Evolutionary conservation across 2,113 vertebrate species (phyloP).

Genomic region (Pseudorectes ferrugineus): DNA sequence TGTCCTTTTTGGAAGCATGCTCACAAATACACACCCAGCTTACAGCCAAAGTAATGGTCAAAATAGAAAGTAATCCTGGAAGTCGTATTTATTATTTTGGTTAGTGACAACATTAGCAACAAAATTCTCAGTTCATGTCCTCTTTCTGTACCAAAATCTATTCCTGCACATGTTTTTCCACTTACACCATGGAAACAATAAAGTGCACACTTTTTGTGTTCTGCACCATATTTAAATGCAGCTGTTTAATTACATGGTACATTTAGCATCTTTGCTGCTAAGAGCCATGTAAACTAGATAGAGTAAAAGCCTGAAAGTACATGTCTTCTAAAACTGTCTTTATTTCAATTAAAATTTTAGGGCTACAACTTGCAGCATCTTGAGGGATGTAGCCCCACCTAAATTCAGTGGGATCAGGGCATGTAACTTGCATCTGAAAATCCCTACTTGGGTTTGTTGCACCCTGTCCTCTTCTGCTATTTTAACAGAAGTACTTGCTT

Average conservation of each 20-base stretch:
- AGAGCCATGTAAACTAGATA: background rate
- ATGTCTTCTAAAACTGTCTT: background rate
- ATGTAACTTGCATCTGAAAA: background rate
- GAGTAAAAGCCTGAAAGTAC: background rate
- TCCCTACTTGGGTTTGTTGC: background rate
- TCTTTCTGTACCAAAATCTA: background rate
- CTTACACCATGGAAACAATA: background rate
- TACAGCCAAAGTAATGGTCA: background rate
- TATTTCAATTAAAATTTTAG: background rate
- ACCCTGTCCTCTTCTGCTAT: background rate
- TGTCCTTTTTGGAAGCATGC: background rate
- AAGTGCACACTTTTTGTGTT: background rate
- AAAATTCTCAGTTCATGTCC: background rate
- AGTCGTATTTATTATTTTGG: background rate
- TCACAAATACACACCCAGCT: background rate
- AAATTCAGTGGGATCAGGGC: background rate
- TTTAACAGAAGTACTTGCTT: background rate
- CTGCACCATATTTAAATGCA: background rate
- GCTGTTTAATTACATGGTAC: background rate
- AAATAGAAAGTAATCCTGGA: background rate
- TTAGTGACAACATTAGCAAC: background rate
- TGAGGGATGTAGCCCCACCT: background rate
- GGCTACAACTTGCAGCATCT: background rate
- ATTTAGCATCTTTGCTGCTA: background rate
- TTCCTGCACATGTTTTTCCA: background rate